Evolutionary conservation across 2,888 invertebrate species (phyloP).

Genomic region (Iphiclides podalirius): DNA sequence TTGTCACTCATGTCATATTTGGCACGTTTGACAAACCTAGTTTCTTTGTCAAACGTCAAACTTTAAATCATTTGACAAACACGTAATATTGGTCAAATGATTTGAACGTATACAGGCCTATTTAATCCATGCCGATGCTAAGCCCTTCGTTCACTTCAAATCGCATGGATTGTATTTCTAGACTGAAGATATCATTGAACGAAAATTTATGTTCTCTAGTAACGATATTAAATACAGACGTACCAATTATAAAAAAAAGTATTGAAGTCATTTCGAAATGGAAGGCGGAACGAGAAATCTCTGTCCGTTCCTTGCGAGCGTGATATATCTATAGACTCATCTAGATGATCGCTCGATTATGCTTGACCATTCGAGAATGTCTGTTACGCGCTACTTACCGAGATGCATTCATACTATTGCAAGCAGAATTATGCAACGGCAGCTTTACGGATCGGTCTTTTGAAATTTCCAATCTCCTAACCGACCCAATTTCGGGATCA

Average conservation of each 20-base stretch:
- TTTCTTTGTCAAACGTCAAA: no score
- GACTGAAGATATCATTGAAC: neutral
- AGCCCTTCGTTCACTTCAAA: no score
- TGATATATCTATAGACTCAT: neutral
- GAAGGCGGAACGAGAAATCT: neutral
- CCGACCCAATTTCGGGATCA: slow-evolving; percentile 14
- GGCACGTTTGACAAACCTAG: no score
- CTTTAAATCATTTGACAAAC: no score
- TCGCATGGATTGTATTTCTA: neutral
- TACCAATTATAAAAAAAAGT: neutral
- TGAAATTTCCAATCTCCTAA: slow-evolving; percentile 16
- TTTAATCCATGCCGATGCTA: no score
- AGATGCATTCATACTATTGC: slow-evolving; percentile 25
- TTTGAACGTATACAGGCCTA: no score
- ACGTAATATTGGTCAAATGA: no score
- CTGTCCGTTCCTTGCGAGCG: neutral
- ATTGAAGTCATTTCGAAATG: neutral
- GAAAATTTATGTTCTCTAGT: neutral
- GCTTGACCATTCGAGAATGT: slow-evolving; percentile 15
- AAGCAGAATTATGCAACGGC: slow-evolving; percentile 13
- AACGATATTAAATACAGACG: neutral
- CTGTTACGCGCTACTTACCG: slow-evolving; percentile 29
- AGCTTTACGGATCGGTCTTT: slow-evolving; percentile 12
- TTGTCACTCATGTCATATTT: no score
- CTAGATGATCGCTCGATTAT: slow-evolving; percentile 8